A percentile compares a stretch with the other conserved stretches of the same genome.
Conservation (phyloP, 2,888 invertebrate species). For the Latrodectus hesperus region DNA sequence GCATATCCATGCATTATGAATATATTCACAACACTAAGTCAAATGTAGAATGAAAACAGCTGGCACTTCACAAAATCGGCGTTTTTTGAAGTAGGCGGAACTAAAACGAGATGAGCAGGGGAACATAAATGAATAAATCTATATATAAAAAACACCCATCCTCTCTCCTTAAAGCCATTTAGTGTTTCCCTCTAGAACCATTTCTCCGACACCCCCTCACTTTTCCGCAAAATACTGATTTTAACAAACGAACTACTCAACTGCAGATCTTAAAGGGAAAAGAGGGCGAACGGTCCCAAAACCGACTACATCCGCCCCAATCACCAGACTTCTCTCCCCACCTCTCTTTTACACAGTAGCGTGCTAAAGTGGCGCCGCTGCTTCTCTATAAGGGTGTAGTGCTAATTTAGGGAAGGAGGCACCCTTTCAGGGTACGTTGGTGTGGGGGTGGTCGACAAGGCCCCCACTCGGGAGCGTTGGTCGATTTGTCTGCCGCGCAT, state of each 20-base stretch:
- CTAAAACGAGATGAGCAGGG: not conserved
- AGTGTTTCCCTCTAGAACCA: conserved; percentile 31
- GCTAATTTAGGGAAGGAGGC: conserved; percentile 57
- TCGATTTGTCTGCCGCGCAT: conserved; percentile 66
- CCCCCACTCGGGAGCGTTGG: conserved; percentile 64
- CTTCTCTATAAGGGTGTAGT: conserved; percentile 42
- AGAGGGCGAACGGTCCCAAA: not conserved
- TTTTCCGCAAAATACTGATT: conserved; percentile 53
- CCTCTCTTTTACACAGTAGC: conserved; percentile 28
- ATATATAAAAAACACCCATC: conserved; percentile 31
- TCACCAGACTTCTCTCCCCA: conserved; percentile 30
- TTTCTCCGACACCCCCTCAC: conserved; percentile 11
- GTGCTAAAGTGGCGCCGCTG: conserved; percentile 68
- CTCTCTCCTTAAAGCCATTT: conserved; percentile 62
- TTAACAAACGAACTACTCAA: conserved; percentile 52
- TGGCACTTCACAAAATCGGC: not conserved
- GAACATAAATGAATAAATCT: conserved; percentile 50
- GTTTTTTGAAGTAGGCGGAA: not conserved
- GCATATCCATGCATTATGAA: not conserved
- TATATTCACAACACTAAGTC: not conserved
- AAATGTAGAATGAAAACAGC: not conserved
- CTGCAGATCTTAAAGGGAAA: conserved; percentile 44
- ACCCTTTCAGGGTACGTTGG: not conserved
- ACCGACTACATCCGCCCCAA: conserved; percentile 12
- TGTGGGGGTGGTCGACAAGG: not conserved